Evolutionary conservation across 2,113 vertebrate genomes (phyloP).

Genomic region (Limnothrissa miodon): DNA sequence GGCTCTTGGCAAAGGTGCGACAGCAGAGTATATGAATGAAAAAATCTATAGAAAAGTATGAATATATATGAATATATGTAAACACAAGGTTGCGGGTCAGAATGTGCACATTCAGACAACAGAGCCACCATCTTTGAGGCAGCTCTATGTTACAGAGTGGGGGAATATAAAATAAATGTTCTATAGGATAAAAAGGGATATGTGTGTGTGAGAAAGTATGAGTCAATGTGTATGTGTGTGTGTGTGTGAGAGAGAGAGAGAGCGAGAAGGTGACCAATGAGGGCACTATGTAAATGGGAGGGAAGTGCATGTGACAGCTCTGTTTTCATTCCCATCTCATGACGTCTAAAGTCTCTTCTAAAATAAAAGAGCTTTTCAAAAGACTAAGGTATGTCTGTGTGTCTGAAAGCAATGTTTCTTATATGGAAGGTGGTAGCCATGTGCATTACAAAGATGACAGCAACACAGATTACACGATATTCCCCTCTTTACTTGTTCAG

Average conservation of each 20-base stretch:
- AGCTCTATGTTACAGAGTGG: conserved; percentile 9
- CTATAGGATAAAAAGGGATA: background rate
- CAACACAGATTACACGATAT: background rate
- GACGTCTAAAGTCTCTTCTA: conserved; percentile 6
- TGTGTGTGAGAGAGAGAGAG: background rate
- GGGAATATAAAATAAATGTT: background rate
- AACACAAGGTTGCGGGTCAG: background rate
- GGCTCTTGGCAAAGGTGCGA: background rate
- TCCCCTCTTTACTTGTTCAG: background rate
- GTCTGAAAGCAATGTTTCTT: background rate
- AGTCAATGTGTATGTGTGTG: background rate
- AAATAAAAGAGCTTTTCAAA: conserved; percentile 20
- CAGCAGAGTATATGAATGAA: background rate
- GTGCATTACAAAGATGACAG: background rate
- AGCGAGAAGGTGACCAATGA: background rate
- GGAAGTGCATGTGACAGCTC: conserved; percentile 9
- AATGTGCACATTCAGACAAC: conserved; percentile 10
- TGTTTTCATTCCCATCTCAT: conserved; percentile 17
- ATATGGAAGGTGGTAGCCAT: background rate
- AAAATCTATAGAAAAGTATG: background rate
- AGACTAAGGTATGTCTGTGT: background rate
- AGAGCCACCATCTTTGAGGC: background rate
- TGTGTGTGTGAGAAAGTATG: background rate
- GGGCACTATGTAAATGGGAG: background rate
- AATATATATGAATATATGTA: background rate